Evolutionary conservation across 1,140 invertebrate genomes (phyloP).

Genomic region (Panagrolaimus sp.): DNA sequence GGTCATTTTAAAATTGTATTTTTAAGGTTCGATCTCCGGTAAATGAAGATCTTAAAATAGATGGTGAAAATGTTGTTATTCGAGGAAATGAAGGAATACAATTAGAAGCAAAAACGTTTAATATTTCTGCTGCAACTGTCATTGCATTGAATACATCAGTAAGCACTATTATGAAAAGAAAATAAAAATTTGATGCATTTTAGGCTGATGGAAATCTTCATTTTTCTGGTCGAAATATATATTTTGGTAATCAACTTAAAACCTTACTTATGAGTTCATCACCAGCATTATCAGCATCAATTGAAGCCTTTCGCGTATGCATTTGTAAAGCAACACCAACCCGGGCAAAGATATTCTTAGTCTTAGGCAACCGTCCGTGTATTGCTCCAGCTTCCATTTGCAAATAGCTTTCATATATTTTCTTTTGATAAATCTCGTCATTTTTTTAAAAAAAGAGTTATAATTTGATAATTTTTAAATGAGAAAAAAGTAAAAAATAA

Average conservation of each 20-base stretch:
- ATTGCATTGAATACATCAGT: conserved; percentile 43
- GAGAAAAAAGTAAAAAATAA: no score
- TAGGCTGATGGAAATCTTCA: conserved; percentile 45
- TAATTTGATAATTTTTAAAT: no score
- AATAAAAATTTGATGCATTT: not conserved
- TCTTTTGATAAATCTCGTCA: not conserved
- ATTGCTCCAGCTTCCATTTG: conserved; percentile 34
- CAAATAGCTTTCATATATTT: conserved; percentile 28
- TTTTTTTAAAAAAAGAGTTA: no score
- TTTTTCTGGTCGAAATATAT: conserved; percentile 25
- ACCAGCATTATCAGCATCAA: conserved; percentile 45
- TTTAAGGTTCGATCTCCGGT: conserved; percentile 42
- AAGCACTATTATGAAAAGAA: not conserved
- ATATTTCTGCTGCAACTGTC: conserved; percentile 38
- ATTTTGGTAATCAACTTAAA: conserved; percentile 31
- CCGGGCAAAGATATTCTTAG: conserved; percentile 45
- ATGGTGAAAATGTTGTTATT: conserved; percentile 38
- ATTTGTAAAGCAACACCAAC: conserved; percentile 27
- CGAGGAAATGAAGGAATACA: conserved; percentile 45
- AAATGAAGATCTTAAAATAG: conserved; percentile 38
- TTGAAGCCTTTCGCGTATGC: conserved; percentile 48
- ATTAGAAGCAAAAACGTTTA: conserved; percentile 35
- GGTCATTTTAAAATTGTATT: no score
- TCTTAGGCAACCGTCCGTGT: conserved; percentile 45
- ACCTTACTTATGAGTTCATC: conserved; percentile 42